Conservation (phyloP, 2,888 invertebrate species). For the Leptopterna dolabrata region DNA sequence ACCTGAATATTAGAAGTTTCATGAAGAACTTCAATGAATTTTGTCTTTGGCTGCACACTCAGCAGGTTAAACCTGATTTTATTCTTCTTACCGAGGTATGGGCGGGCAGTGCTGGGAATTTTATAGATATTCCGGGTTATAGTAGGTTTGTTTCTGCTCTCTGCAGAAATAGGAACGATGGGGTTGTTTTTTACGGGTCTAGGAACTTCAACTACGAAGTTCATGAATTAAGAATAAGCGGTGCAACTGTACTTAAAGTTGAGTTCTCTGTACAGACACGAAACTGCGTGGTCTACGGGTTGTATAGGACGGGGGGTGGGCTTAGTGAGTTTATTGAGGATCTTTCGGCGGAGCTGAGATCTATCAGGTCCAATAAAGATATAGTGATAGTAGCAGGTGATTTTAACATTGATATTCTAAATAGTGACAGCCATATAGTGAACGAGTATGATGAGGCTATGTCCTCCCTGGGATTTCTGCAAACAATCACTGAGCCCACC, state of each 20-base stretch:
- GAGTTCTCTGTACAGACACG: background rate
- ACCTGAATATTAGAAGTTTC: background rate
- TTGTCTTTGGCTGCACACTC: background rate
- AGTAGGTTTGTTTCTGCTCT: background rate
- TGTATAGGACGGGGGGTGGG: background rate
- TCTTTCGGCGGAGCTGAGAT: background rate
- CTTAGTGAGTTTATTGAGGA: background rate
- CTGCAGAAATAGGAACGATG: background rate
- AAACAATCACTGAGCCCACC: too few relatives aligned
- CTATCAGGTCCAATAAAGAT: background rate
- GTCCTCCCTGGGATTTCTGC: background rate
- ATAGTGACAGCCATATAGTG: background rate
- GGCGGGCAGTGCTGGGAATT: background rate
- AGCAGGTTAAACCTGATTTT: background rate
- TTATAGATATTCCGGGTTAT: background rate
- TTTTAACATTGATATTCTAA: background rate
- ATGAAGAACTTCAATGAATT: background rate
- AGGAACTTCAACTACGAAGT: background rate
- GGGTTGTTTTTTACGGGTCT: background rate
- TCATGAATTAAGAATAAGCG: background rate
- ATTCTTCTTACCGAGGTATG: background rate
- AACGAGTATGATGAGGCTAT: conserved; percentile 1
- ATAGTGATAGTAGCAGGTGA: background rate
- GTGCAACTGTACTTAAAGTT: conserved; percentile 1
- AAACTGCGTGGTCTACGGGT: conserved; percentile 8